phyloP scores from a whole-genome alignment of 2,888 invertebrate genomes.

The Drosophila buzzatii region DNA sequence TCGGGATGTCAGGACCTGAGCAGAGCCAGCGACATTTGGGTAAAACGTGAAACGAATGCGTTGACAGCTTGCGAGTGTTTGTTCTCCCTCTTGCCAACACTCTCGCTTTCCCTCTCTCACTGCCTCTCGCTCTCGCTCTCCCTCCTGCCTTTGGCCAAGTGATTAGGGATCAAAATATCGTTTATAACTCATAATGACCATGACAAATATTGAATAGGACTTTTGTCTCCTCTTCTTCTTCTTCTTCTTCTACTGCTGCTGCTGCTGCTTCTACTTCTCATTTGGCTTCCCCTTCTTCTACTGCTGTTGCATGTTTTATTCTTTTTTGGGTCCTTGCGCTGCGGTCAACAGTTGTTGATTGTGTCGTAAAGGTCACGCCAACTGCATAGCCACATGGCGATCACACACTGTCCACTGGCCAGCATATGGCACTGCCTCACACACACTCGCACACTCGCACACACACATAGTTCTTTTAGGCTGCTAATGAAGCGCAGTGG shows the following conservation, averaged over 20 bases:
- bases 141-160: constrained; percentile 40
- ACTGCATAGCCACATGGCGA: constrained; percentile 57
- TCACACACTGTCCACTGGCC: constrained; percentile 26
- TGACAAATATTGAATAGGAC: constrained; percentile 65
- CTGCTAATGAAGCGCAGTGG: constrained; percentile 39
- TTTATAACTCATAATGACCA: constrained; percentile 77
- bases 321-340: not conserved
- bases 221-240: not conserved
- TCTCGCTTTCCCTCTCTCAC: constrained; percentile 18
- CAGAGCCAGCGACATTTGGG: constrained; percentile 52
- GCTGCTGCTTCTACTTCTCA: not conserved
- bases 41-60: constrained; percentile 76
- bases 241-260: not conserved
- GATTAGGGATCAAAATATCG: constrained; percentile 79
- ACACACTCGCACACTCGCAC: not conserved
- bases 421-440: constrained; percentile 50
- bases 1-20: constrained; percentile 14
- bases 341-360: constrained; percentile 65
- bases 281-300: not conserved
- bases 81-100: not conserved
- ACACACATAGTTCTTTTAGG: not conserved
- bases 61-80: constrained; percentile 68
- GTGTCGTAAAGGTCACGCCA: constrained; percentile 54
- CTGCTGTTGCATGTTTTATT: not conserved
- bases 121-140: constrained; percentile 3